Evolutionary conservation across 2,888 invertebrate genomes (phyloP).

Genomic region (Microplitis deprimator): DNA sequence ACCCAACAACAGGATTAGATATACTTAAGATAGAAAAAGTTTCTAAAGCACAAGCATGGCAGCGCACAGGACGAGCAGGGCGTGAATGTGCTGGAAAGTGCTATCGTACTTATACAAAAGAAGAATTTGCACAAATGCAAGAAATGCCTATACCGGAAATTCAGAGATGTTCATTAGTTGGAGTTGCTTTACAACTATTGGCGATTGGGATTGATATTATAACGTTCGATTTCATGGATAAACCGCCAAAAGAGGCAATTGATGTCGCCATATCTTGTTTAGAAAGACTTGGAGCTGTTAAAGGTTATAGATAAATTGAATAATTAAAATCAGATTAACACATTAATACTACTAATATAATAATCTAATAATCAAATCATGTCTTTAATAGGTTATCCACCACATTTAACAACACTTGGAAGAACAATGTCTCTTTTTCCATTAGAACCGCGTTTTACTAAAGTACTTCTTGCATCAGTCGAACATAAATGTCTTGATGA

Average conservation of each 20-base stretch:
- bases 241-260: conserved; percentile 83
- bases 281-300: conserved; percentile 75
- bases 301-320: conserved; percentile 54
- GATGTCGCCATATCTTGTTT: conserved; percentile 78
- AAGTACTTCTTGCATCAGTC: conserved; percentile 84
- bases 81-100: conserved; percentile 88
- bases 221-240: conserved; percentile 92
- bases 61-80: conserved; percentile 93
- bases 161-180: conserved; percentile 78
- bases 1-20: conserved; percentile 87
- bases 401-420: conserved; percentile 84
- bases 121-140: conserved; percentile 81
- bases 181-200: conserved; percentile 86
- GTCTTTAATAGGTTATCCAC: conserved; percentile 70
- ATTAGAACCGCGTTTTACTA: conserved; percentile 90
- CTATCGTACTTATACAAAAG: conserved; percentile 88
- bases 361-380: neutral
- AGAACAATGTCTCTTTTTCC: conserved; percentile 92
- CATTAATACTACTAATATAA: neutral
- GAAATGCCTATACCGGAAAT: conserved; percentile 90
- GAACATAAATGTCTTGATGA: conserved; percentile 85
- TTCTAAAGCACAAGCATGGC: conserved; percentile 94
- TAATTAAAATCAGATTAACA: conserved; percentile 11
- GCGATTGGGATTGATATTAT: conserved; percentile 87
- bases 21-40: conserved; percentile 84